Base-by-base conservation (phyloP, 2,888 invertebrate species). In the Tricholauxania praeusta region DNA sequence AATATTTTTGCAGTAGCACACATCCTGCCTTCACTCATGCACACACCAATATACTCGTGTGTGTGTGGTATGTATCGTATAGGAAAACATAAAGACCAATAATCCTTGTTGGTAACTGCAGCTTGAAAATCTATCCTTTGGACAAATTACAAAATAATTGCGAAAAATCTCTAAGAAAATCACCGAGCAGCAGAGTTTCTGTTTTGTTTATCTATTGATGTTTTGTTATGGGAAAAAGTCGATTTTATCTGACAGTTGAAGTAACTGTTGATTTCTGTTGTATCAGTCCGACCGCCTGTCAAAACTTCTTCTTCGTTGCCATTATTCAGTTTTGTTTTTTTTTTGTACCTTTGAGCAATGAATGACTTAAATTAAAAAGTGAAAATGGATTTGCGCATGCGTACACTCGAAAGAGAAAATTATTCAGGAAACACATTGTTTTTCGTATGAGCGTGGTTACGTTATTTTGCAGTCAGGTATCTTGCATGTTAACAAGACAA, bases 161-260 rank as follows among this genome's bases (percentile, higher is more conserved):
- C 48, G 66, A 70, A 52, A 59, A 71, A 47, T 63, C 22, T 57
- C 72, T 14, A 63, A 66, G 22, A 32, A 72, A 74, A 74, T 66
- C 22, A 53, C 57, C 65, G 71, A 72, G 55, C 69, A 19, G 69
- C 73, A 70, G 52, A 51, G 17, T 53, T 28, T 39, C n/a, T 62
- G n/a, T 39, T 47, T 47, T 57, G 28, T 48, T 67, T 48, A 3
- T 55, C 12, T 53, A 22, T n/a, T 53, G 15, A 22, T 19, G 51
- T n/a, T 49, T 64, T 48, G 53, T 53, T 68, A 71, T 47, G 12
- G 60, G 48, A 60, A 69, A 63, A 74, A 71, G 72, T 76, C 74
- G 75, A 76, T 75, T 74, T 75, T 75, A 75, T 77, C 77, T 74
- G 75, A 73, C 75, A 75, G 77, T 74, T 73, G 76, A 69, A 74